A percentile compares a stretch with the other conserved stretches of the same genome.
Evolutionary conservation across 2,113 vertebrate species (phyloP).

Genomic region (Cryptotis parvus): DNA sequence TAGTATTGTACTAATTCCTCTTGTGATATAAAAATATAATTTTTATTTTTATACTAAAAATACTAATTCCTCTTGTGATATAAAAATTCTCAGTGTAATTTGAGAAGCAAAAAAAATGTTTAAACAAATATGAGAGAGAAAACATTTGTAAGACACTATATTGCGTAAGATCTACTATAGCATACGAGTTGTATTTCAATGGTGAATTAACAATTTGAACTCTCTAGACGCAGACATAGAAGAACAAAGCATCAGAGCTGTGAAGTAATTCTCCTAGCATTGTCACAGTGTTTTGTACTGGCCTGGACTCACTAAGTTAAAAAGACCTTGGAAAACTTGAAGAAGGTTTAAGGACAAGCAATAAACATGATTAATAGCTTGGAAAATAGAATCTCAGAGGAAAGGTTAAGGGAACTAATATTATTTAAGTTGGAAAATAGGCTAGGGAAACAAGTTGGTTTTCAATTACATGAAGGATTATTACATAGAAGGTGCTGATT

Average conservation of each 20-base stretch:
- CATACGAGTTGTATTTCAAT: constrained; percentile 21
- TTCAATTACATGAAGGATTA: constrained; percentile 79
- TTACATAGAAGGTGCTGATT: constrained; percentile 78
- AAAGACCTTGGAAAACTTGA: constrained; percentile 80
- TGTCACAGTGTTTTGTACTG: constrained; percentile 57
- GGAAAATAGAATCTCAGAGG: constrained; percentile 81
- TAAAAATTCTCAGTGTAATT: background rate
- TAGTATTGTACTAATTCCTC: no score
- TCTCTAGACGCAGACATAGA: constrained; percentile 4
- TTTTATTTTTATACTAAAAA: no score
- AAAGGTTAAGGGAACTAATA: constrained; percentile 82
- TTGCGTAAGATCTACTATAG: background rate
- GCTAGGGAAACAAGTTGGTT: constrained; percentile 76
- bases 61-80: background rate
- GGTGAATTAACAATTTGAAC: constrained; percentile 30
- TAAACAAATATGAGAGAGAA: background rate
- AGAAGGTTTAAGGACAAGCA: constrained; percentile 79
- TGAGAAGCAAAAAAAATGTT: background rate
- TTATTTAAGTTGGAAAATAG: constrained; percentile 81
- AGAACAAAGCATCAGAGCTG: background rate
- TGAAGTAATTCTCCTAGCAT: constrained; percentile 47
- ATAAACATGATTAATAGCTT: constrained; percentile 82
- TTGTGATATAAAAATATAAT: no score
- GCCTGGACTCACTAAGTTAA: constrained; percentile 64
- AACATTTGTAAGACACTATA: background rate